Evolutionary conservation across 1,140 invertebrate genomes (phyloP), one percentile per base, ranked within the genome.

Genomic region (Potamilus streckersoni): DNA sequence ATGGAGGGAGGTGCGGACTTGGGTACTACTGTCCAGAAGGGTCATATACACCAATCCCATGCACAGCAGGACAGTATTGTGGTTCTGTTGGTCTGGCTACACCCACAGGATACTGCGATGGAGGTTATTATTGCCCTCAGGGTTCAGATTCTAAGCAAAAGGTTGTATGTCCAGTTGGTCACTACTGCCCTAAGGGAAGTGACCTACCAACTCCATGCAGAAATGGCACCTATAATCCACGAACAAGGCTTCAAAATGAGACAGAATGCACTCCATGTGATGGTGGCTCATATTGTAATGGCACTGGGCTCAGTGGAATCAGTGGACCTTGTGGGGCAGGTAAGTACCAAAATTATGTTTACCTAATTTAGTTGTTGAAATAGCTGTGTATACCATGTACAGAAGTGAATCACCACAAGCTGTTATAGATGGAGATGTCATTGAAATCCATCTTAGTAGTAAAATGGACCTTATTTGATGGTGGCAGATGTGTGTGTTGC

Each of bases 271-370:
- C 69, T 1, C 74, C 77, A 14, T 89, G 87, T 84, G 80, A 83
- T 72, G 80, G 83, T 31, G 87, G 87, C 14, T 84, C n/a, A 64
- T 89, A 85, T 74, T 89, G 87, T 81, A 87, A 88, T 73, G 85
- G 83, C 14, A 85, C 87, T 23, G 87, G 83, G 31, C 77, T 86
- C 4, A 84, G 61, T 69, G 78, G 79, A 20, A 80, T 84, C 17
- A 79, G 75, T 73, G 87, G 83, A 57, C 69, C 17, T 27, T 89
- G 87, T 83, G 77, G 79, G 63, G 74, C 75, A 80, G 86, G 86
- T 86, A 71, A 59, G 73, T 70, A 2, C 49, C 19, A 12, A 60
- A 31, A 55, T 38, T 73, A 56, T 20, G 6, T 49, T 49, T 8
- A 49, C 38, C 11, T 49, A 8, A 49, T 49, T 0, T 4, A 49